A percentile compares a stretch with the other conserved stretches of the same genome.
Conservation (phyloP, 2,888 invertebrate genomes). For the Chironomus tentans region DNA sequence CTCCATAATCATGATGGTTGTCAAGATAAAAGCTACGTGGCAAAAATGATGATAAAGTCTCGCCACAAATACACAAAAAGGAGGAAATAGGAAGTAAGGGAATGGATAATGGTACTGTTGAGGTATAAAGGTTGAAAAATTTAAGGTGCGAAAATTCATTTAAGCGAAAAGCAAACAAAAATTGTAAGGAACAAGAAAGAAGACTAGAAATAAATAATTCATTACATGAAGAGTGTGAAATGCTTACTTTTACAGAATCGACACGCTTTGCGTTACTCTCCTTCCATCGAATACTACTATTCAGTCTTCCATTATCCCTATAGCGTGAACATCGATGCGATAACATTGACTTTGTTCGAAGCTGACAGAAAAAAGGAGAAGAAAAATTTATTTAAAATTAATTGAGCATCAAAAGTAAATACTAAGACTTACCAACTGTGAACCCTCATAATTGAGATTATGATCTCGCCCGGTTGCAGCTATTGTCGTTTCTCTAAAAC, state of each 20-base stretch:
- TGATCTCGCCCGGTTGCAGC: constrained; percentile 35
- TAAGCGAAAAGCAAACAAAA: no score
- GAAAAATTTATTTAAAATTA: background rate
- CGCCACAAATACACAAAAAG: no score
- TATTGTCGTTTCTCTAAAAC: constrained; percentile 52
- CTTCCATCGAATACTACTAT: constrained; percentile 20
- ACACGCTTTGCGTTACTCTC: constrained; percentile 18
- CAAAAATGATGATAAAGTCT: no score
- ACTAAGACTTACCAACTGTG: constrained; percentile 30
- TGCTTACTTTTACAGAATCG: constrained; percentile 17
- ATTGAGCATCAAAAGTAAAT: background rate
- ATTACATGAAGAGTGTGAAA: no score
- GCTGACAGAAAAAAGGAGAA: background rate
- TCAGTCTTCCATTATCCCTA: constrained; percentile 23
- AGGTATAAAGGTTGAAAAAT: no score
- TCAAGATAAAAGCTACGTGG: no score
- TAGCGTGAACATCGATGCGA: constrained; percentile 11
- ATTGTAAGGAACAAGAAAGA: no score
- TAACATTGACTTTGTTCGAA: constrained; percentile 14
- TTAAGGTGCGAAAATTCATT: no score
- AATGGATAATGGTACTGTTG: no score
- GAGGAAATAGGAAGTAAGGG: no score
- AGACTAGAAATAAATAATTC: no score
- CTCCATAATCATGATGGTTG: no score
- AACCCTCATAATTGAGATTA: constrained; percentile 32